A percentile compares a stretch with the other conserved stretches of the same genome.
phyloP scores from a whole-genome alignment of 2,797 vertebrate species.

The Platalea minor region DNA sequence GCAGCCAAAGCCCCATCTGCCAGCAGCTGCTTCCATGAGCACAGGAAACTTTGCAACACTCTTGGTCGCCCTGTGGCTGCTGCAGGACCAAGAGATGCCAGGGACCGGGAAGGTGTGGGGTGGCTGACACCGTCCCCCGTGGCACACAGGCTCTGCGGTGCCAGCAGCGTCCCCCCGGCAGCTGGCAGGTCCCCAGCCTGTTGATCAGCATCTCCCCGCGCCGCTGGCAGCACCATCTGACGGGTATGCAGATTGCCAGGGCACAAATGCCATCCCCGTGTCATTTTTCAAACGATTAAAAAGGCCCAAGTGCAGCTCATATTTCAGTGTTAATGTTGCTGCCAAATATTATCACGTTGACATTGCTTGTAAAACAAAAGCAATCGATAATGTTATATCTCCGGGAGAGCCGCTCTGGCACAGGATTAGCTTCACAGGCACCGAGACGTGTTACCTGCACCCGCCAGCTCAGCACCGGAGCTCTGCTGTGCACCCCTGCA shows the following conservation, averaged over 20 bases:
- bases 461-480: fast-evolving
- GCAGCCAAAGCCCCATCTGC: neutral
- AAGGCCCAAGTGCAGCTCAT: neutral
- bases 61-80: neutral
- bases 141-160: fast-evolving
- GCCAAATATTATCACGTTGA: conserved; percentile 42
- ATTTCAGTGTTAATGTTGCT: conserved; percentile 50
- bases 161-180: fast-evolving
- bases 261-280: neutral
- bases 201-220: fast-evolving
- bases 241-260: neutral
- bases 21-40: fast-evolving
- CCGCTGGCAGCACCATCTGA: neutral
- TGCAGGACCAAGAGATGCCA: neutral
- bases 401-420: fast-evolving
- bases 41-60: neutral
- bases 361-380: neutral
- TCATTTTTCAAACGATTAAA: conserved; percentile 35
- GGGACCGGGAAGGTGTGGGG: fast-evolving
- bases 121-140: fast-evolving
- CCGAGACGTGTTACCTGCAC: neutral
- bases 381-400: neutral
- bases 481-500: fast-evolving
- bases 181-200: neutral
- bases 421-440: neutral